Conservation (phyloP, 2,888 invertebrate genomes). For the Polydrusus cervinus region DNA sequence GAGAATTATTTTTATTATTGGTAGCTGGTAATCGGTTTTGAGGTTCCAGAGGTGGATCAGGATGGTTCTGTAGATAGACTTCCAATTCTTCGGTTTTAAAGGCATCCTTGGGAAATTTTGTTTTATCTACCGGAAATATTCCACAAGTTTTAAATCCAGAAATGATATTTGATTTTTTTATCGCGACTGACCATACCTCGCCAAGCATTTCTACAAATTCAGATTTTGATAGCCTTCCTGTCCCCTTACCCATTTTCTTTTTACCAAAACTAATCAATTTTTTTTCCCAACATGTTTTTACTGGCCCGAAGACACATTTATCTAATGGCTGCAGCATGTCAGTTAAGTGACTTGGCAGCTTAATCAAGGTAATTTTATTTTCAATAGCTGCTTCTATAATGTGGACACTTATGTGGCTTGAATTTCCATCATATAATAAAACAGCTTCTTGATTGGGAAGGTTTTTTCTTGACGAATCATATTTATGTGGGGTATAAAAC, state of each 20-base stretch:
- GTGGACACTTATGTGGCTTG: conserved; percentile 22
- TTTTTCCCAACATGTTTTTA: conserved; percentile 18
- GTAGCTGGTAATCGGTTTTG: conserved; percentile 4
- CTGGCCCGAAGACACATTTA: conserved; percentile 21
- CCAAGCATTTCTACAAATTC: conserved; percentile 17
- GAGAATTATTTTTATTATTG: conserved; percentile 6
- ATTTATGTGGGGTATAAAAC: conserved; percentile 45
- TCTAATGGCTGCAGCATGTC: conserved; percentile 18
- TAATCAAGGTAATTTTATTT: conserved; percentile 22
- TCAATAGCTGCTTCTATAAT: conserved; percentile 8
- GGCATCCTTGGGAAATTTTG: conserved; percentile 6
- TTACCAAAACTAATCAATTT: background rate
- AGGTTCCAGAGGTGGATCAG: conserved; percentile 32
- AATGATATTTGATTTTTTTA: too few relatives aligned
- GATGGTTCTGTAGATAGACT: conserved; percentile 25
- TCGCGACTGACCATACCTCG: background rate
- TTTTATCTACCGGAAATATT: too few relatives aligned
- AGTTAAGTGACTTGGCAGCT: conserved; percentile 27
- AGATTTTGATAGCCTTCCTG: conserved; percentile 6
- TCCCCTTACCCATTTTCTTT: conserved; percentile 21
- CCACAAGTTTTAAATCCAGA: too few relatives aligned
- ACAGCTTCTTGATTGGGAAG: conserved; percentile 47
- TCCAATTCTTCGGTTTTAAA: conserved; percentile 28
- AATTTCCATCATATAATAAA: conserved; percentile 43
- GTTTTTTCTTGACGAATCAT: conserved; percentile 30